Conservation (phyloP, 2,888 invertebrate genomes). For the Aleiodes testaceus region DNA sequence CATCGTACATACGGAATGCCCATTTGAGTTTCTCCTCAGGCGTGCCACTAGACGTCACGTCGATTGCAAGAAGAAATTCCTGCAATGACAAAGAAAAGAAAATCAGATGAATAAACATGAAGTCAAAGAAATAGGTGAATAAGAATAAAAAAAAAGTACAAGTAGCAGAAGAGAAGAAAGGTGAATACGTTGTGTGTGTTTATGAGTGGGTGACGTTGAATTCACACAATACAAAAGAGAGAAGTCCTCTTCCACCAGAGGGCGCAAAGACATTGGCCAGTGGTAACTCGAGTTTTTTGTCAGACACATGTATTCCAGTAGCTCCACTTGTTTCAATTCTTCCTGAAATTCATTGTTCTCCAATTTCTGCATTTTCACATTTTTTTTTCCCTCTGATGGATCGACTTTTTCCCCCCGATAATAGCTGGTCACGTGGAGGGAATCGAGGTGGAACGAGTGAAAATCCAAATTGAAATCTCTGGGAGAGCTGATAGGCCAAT, state of each 20-base stretch:
- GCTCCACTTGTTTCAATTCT: no score
- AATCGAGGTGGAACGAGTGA: conserved; percentile 1
- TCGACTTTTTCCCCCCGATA: background rate
- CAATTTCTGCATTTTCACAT: no score
- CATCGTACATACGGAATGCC: conserved; percentile 99
- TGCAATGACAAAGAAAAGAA: conserved; percentile 75
- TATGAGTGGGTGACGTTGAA: conserved; percentile 11
- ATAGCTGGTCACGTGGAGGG: background rate
- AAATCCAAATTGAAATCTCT: conserved; percentile 40
- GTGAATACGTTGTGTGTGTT: background rate
- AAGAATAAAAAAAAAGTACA: background rate
- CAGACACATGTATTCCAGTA: conserved; percentile 1
- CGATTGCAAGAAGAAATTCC: conserved; percentile 98
- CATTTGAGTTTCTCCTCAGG: conserved; percentile 98
- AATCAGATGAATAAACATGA: conserved; percentile 1
- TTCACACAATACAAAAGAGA: conserved; percentile 25
- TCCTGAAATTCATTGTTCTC: no score
- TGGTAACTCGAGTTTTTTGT: conserved; percentile 30
- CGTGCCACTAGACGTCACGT: conserved; percentile 97
- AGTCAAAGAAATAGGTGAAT: background rate
- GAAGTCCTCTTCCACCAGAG: background rate
- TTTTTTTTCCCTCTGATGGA: no score
- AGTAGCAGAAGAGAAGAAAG: background rate
- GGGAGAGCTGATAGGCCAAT: conserved; percentile 36
- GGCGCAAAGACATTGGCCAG: background rate